Percentiles rank a stretch among this genome's conserved stretches.
Conservation (phyloP, 2,113 vertebrate genomes). For the Brevimyrus niger region DNA sequence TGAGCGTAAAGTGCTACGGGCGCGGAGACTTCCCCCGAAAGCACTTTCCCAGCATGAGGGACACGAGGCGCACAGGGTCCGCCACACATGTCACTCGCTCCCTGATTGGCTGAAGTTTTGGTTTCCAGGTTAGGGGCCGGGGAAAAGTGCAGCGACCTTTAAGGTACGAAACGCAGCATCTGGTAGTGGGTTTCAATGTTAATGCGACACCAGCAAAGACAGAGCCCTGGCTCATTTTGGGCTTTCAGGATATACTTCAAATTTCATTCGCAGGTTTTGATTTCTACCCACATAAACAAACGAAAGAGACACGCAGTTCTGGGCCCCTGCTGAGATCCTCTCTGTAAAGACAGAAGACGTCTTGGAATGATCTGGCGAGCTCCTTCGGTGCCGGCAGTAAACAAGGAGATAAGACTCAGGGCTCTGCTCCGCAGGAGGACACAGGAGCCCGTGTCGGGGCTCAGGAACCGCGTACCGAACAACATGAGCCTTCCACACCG, state of each 20-base stretch:
- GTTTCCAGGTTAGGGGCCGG: not conserved
- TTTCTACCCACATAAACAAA: not conserved
- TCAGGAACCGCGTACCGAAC: not conserved
- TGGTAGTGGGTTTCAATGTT: not conserved
- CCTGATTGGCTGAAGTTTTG: not conserved
- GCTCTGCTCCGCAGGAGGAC: not conserved
- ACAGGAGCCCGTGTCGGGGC: not conserved
- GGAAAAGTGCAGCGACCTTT: not conserved
- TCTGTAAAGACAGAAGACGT: not conserved
- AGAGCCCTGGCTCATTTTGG: not conserved
- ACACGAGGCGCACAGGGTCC: not conserved
- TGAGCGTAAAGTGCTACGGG: not conserved
- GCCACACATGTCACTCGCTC: not conserved
- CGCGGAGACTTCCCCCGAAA: not conserved
- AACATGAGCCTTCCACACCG: not conserved
- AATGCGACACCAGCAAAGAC: not conserved
- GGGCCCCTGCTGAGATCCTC: not conserved
- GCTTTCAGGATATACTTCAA: not conserved
- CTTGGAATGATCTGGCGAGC: not conserved
- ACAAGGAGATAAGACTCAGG: not conserved
- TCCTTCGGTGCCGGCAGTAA: not conserved
- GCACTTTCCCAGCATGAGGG: not conserved
- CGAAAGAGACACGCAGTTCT: not conserved
- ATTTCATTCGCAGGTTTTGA: not conserved
- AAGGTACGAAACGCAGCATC: not conserved